Evolutionary conservation across 2,888 invertebrate species (phyloP), one percentile per base, ranked within the genome.

Genomic region (Orthonychiurus folsomi): DNA sequence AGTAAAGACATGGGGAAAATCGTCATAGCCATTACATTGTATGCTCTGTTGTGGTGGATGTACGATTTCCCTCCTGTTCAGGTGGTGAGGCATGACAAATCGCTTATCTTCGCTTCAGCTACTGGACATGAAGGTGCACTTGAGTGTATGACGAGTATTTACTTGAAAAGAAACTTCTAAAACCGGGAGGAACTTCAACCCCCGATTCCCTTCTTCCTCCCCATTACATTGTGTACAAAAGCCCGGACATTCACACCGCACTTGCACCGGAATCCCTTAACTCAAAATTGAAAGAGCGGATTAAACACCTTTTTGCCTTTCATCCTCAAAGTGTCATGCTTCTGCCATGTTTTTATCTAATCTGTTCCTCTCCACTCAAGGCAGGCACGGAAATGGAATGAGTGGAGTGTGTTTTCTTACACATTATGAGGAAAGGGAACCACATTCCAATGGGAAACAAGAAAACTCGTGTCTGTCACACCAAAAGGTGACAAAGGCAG

Each of bases 61-160:
- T 37, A 5, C 5, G 37, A 9, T 15, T 9, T 37, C 9, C 15
- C 37, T 37, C 5, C 37, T 37, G 37, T 60, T 59, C 52, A 72
- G 67, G 70, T 72, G 69, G 68, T 69, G 70, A 72, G 67, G 65
- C 69, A 67, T 69, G 64, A 66, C 69, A 67, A 72, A 72, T 70
- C 69, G 67, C 64, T 72, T 72, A 70, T 69, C 69, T 64, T 61
- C 70, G 69, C 68, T 68, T 69, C 64, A 60, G 65, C 70, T 63
- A 69, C 70, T 67, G 70, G 68, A 69, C 68, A 64, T 64, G 60
- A 60, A 60, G 54, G 24, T 63, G 25, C 57, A 57, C 59, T 62
- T 57, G 57, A 57, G 26, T 24, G 37, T 21, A 57, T 15, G 57
- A 57, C 57, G 18, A 56, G 27, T 20, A 9, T 20, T 52, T 52